Conservation (phyloP, 2,888 invertebrate genomes). For the Drosophila cracens region DNA sequence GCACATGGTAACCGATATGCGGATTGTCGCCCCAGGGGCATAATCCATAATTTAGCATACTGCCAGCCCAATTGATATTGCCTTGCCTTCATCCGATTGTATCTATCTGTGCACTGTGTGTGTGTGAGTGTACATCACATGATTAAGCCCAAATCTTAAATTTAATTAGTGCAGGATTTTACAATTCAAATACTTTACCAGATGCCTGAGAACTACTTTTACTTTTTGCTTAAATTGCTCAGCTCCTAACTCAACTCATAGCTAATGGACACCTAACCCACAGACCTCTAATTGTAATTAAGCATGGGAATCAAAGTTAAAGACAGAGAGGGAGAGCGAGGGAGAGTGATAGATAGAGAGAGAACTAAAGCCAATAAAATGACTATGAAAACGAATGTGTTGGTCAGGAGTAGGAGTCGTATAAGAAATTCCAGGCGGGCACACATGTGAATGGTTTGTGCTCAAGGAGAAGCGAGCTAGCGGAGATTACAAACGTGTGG, state of each 20-base stretch:
- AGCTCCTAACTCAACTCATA: conserved; percentile 17
- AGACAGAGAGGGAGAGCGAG: neutral
- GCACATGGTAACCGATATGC: conserved; percentile 59
- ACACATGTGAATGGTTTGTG: conserved; percentile 14
- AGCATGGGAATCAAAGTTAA: conserved; percentile 64
- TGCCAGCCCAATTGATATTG: conserved; percentile 79
- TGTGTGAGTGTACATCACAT: conserved; percentile 28
- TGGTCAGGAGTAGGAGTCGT: conserved; percentile 34
- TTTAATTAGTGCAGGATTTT: conserved; percentile 57
- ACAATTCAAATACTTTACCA: conserved; percentile 10
- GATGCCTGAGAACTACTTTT: conserved; percentile 28
- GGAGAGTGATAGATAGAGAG: neutral
- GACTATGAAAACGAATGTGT: conserved; percentile 48
- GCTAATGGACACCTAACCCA: conserved; percentile 52
- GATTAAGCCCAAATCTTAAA: conserved; percentile 57
- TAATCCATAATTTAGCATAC: conserved; percentile 80
- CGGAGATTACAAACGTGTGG: conserved; percentile 83
- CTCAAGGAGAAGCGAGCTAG: conserved; percentile 17
- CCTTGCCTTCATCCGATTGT: conserved; percentile 54
- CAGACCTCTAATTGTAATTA: conserved; percentile 71
- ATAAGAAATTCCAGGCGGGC: conserved; percentile 46
- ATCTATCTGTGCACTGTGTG: neutral
- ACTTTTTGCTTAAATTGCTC: conserved; percentile 38
- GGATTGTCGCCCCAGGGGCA: conserved; percentile 77
- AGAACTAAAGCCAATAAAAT: conserved; percentile 48